Conservation (phyloP, 1,140 invertebrate species). For the Drosophila equinoxialis region DNA sequence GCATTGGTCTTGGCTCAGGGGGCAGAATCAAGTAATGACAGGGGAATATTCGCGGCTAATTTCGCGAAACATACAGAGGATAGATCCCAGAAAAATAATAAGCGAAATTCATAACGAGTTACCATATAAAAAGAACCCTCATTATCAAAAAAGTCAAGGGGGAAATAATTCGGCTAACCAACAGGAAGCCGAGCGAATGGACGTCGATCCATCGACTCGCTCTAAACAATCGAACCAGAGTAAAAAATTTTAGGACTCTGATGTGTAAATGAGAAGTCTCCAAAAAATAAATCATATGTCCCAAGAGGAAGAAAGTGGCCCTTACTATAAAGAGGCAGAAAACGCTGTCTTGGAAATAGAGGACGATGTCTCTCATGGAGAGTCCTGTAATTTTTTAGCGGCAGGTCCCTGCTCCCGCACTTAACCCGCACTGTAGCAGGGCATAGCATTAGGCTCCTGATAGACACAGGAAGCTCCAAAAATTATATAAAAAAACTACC, state of each 20-base stretch:
- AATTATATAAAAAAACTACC: no score
- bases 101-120: no score
- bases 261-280: slow-evolving; percentile 3
- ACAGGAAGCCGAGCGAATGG: slow-evolving; percentile 27
- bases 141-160: slow-evolving; percentile 14
- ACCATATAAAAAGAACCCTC: slow-evolving; percentile 14
- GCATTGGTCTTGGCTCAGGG: slow-evolving; percentile 11
- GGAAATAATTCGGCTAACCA: no score
- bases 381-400: slow-evolving; percentile 39
- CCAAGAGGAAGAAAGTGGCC: neutral
- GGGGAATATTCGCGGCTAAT: slow-evolving; percentile 20
- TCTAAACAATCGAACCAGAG: slow-evolving; percentile 16
- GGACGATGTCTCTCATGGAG: slow-evolving; percentile 6
- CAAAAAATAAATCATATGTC: slow-evolving; percentile 17
- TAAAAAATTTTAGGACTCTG: slow-evolving; percentile 11
- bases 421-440: slow-evolving; percentile 32
- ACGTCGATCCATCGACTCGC: slow-evolving; percentile 22
- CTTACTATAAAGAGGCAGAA: slow-evolving; percentile 1
- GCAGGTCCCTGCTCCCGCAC: slow-evolving; percentile 34
- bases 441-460: slow-evolving; percentile 31
- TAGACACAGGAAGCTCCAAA: slow-evolving; percentile 31
- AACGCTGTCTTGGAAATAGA: neutral
- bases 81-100: slow-evolving; percentile 17
- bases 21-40: slow-evolving; percentile 20
- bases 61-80: slow-evolving; percentile 22